Conservation (phyloP, 2,113 vertebrate species). For the Tupaia tana region DNA sequence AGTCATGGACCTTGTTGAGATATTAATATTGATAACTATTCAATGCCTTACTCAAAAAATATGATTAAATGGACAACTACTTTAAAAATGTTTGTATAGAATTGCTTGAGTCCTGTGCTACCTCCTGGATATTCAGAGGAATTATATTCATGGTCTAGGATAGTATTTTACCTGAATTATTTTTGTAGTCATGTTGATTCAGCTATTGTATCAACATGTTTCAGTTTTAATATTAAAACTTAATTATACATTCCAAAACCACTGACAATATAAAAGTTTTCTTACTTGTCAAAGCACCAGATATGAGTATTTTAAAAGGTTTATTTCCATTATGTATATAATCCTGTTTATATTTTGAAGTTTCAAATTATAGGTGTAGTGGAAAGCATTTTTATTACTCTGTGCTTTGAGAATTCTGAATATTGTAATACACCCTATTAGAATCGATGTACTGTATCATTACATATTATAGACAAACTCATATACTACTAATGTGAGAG, state of each 20-base stretch:
- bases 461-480: constrained; percentile 86
- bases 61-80: background rate
- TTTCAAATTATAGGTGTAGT: constrained; percentile 73
- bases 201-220: background rate
- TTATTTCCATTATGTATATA: constrained; percentile 80
- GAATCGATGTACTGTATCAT: constrained; percentile 86
- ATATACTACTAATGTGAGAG: constrained; percentile 81
- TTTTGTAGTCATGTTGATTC: constrained; percentile 49
- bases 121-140: background rate
- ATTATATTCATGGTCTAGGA: background rate
- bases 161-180: constrained; percentile 29
- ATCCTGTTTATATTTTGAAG: constrained; percentile 77
- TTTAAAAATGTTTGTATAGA: background rate
- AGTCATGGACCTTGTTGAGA: background rate
- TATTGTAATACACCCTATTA: constrained; percentile 82
- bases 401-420: constrained; percentile 80
- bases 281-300: constrained; percentile 49
- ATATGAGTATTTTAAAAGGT: constrained; percentile 49
- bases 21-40: background rate
- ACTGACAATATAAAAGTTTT: constrained; percentile 56
- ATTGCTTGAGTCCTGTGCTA: background rate
- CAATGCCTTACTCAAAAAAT: background rate
- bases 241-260: constrained; percentile 59
- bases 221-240: constrained; percentile 69
- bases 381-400: constrained; percentile 82